These are phyloP conservation scores for Melinopterus prodromus DNA, from an alignment of 2,888 invertebrate genomes.

Conservation along the genomic window DNA sequence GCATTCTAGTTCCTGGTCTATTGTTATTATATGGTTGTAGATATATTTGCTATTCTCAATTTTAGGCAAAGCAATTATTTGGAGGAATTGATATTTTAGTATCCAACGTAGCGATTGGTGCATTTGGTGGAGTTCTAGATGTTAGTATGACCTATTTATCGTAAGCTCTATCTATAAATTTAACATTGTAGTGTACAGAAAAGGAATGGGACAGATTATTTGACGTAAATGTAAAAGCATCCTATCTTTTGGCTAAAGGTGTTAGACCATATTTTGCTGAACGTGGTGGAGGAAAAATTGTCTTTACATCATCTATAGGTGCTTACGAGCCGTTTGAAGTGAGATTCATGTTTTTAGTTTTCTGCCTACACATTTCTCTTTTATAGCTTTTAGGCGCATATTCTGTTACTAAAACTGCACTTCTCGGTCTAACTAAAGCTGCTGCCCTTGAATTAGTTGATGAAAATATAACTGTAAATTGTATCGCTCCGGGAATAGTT, in stretches of 20 bases:
- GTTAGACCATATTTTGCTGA: slow-evolving; percentile 82
- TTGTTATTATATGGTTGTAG: slow-evolving; percentile 42
- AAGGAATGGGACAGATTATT: slow-evolving; percentile 95
- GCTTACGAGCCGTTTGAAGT: slow-evolving; percentile 81
- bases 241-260: slow-evolving; percentile 88
- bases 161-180: neutral
- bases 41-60: neutral
- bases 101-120: slow-evolving; percentile 96
- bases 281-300: slow-evolving; percentile 82
- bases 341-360: slow-evolving; percentile 48
- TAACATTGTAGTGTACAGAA: slow-evolving; percentile 74
- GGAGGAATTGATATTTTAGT: slow-evolving; percentile 93
- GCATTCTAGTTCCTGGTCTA: neutral
- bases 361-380: neutral
- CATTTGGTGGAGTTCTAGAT: slow-evolving; percentile 80
- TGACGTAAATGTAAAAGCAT: slow-evolving; percentile 91
- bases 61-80: slow-evolving; percentile 75
- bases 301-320: slow-evolving; percentile 89
- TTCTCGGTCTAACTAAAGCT: slow-evolving; percentile 88
- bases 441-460: slow-evolving; percentile 78
- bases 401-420: slow-evolving; percentile 91
- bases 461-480: slow-evolving; percentile 92
- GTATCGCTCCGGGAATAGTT: slow-evolving; percentile 91
- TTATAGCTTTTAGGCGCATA: slow-evolving; percentile 86
- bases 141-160: slow-evolving; percentile 55